Evolutionary conservation across 2,113 vertebrate species (phyloP).

Genomic region (Thinocorus orbignyianus): DNA sequence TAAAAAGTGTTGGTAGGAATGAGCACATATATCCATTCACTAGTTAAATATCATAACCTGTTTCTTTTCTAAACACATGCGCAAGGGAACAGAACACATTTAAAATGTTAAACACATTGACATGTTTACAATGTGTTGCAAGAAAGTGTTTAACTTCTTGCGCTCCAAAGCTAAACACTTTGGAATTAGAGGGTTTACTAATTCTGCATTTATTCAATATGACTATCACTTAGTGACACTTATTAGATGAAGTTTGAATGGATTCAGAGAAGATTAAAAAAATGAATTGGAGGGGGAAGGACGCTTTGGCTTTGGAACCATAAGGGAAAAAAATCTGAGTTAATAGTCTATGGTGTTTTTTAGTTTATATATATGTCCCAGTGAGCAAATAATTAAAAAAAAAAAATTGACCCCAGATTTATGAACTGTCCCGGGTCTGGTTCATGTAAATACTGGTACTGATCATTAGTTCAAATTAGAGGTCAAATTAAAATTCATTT

Average conservation of each 20-base stretch:
- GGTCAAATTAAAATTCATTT: conserved; percentile 60
- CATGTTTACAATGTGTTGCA: conserved; percentile 86
- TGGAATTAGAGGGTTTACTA: conserved; percentile 78
- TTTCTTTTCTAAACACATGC: conserved; percentile 79
- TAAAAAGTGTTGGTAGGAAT: conserved; percentile 79
- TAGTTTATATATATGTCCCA: conserved; percentile 28
- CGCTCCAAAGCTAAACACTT: conserved; percentile 80
- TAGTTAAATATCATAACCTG: conserved; percentile 82
- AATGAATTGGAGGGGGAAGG: neutral
- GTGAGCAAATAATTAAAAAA: conserved; percentile 48
- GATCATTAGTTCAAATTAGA: conserved; percentile 50
- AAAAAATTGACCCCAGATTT: conserved; percentile 4
- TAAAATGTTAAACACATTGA: conserved; percentile 84
- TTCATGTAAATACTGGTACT: neutral
- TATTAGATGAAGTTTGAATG: conserved; percentile 57
- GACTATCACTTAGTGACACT: conserved; percentile 55
- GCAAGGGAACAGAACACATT: conserved; percentile 74
- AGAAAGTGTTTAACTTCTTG: conserved; percentile 83
- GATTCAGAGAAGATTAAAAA: conserved; percentile 31
- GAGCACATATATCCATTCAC: conserved; percentile 77
- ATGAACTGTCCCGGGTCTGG: neutral
- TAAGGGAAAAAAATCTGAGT: neutral
- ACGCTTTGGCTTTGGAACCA: neutral
- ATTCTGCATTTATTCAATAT: conserved; percentile 69
- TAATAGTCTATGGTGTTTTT: neutral